These are phyloP conservation scores for Sinopyrophorus schimmeli DNA, from an alignment of 2,888 invertebrate species.

Conservation along the genomic window DNA sequence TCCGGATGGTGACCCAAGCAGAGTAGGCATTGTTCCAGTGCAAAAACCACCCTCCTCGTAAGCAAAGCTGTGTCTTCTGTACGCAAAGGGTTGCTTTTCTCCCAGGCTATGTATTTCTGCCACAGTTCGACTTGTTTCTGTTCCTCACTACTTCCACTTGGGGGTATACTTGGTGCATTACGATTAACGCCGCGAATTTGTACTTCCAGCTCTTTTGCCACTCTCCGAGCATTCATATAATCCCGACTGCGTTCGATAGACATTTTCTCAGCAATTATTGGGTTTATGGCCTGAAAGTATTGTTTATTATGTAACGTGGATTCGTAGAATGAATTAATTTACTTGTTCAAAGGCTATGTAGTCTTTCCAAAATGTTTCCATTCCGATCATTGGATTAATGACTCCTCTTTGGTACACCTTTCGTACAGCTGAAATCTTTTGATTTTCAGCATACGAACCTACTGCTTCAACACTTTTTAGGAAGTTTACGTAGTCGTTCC, in stretches of 20 bases:
- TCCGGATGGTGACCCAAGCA: conserved; percentile 98
- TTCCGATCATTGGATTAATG: conserved; percentile 94
- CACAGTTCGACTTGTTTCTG: conserved; percentile 95
- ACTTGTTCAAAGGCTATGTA: conserved; percentile 94
- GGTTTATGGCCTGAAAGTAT: conserved; percentile 62
- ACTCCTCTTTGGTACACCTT: conserved; percentile 97
- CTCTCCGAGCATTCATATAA: conserved; percentile 95
- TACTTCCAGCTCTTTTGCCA: conserved; percentile 94
- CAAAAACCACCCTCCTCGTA: conserved; percentile 95
- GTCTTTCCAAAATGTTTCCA: conserved; percentile 96
- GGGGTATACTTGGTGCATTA: conserved; percentile 96
- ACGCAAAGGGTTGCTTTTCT: conserved; percentile 92
- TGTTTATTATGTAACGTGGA: neutral
- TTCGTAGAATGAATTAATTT: conserved; percentile 4
- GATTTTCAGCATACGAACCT: conserved; percentile 99
- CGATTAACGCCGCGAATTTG: conserved; percentile 93
- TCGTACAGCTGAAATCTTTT: conserved; percentile 96
- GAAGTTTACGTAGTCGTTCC: conserved; percentile 97
- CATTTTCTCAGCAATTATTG: conserved; percentile 94
- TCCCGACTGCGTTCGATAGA: conserved; percentile 94
- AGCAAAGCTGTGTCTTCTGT: conserved; percentile 95
- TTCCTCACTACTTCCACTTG: conserved; percentile 86
- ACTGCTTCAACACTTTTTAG: conserved; percentile 95
- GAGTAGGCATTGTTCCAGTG: conserved; percentile 95
- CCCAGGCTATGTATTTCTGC: conserved; percentile 99